Conservation (phyloP, 2,113 vertebrate genomes). For the Phyllostomus hastatus region DNA sequence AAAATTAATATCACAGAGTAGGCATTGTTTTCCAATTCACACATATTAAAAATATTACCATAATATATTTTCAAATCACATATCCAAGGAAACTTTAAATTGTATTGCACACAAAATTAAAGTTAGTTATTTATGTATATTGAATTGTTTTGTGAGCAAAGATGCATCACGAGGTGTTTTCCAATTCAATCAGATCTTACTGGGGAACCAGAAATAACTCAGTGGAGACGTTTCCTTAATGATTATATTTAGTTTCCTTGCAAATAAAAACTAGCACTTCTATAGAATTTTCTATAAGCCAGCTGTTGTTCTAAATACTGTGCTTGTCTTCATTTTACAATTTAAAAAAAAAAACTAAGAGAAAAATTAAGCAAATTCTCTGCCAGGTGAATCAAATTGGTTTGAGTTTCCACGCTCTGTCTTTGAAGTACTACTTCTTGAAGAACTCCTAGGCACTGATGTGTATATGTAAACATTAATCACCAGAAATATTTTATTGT, state of each 20-base stretch:
- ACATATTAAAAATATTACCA: neutral
- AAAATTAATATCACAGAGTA: neutral
- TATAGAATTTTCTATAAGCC: neutral
- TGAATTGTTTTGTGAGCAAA: neutral
- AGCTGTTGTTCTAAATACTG: neutral
- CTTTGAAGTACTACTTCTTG: neutral
- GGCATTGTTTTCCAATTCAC: neutral
- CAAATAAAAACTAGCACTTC: neutral
- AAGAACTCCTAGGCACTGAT: neutral
- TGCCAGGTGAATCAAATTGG: neutral
- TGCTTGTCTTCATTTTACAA: neutral
- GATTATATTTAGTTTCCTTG: neutral
- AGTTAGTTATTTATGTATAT: neutral
- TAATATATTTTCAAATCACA: neutral
- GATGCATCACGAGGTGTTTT: neutral
- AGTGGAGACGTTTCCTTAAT: neutral
- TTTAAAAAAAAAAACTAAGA: neutral
- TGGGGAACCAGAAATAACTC: neutral
- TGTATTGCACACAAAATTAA: neutral
- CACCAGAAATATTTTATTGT: neutral
- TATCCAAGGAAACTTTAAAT: neutral
- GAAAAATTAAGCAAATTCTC: neutral
- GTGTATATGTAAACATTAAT: neutral
- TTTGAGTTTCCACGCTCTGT: rapidly evolving
- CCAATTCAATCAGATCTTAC: neutral